Conservation (phyloP, 2,113 vertebrate species). For the Pachypanchax playfairii region DNA sequence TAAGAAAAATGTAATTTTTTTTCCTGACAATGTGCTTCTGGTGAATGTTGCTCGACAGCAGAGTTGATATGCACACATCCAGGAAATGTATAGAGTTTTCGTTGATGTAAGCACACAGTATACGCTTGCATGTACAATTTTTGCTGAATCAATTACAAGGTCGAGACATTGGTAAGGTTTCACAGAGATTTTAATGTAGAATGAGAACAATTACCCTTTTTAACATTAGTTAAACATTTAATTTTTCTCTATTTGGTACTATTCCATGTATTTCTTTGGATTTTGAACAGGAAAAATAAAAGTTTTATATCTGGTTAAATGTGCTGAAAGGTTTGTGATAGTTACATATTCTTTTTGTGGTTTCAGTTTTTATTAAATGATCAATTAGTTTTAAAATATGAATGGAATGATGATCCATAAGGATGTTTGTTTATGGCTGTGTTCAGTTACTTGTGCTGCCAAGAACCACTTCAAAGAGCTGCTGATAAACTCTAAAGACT, state of each 20-base stretch:
- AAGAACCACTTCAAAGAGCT: conserved; percentile 16
- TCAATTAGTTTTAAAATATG: background rate
- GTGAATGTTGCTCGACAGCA: background rate
- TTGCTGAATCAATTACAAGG: background rate
- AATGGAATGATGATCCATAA: background rate
- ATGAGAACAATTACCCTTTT: background rate
- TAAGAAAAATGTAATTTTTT: too few species aligned
- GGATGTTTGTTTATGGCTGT: background rate
- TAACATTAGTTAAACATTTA: conserved; percentile 1
- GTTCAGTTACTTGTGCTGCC: background rate
- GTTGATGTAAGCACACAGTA: background rate
- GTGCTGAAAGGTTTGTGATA: background rate
- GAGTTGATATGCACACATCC: background rate
- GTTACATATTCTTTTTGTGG: background rate
- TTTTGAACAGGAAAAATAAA: background rate
- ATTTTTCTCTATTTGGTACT: conserved; percentile 8
- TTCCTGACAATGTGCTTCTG: background rate
- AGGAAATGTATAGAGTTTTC: background rate
- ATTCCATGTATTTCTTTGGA: background rate
- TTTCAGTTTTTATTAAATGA: background rate
- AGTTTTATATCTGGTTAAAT: background rate
- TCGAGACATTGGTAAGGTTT: background rate
- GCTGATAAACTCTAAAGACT: conserved; percentile 15
- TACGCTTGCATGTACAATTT: background rate
- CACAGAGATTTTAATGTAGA: background rate